Evolutionary conservation across 2,797 vertebrate species (phyloP).

Genomic region (Gymnopithys bicolor): DNA sequence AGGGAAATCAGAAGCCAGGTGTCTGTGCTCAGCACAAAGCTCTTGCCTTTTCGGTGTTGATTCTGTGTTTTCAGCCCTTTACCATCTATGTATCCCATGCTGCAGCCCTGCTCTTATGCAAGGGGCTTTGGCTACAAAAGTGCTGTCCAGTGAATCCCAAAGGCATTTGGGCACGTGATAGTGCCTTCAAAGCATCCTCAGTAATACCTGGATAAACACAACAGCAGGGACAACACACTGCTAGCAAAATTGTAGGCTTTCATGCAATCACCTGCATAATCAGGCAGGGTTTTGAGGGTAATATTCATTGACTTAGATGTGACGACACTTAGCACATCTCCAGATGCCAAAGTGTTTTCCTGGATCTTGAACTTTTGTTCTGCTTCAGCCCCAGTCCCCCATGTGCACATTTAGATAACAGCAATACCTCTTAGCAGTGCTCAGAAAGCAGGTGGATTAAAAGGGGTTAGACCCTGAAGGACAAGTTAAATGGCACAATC

Average conservation of each 20-base stretch:
- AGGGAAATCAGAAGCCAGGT: not conserved
- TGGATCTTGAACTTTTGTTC: not conserved
- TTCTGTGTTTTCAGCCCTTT: not conserved
- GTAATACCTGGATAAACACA: not conserved
- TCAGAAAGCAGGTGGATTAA: not conserved
- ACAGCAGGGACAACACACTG: not conserved
- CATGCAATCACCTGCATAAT: not conserved
- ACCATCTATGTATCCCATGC: not conserved
- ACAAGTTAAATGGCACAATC: not conserved
- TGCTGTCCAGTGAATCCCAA: not conserved
- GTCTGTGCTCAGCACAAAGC: rapidly evolving
- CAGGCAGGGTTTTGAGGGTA: not conserved
- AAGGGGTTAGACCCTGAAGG: not conserved
- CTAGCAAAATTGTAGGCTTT: not conserved
- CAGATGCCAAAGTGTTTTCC: not conserved
- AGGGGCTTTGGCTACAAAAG: not conserved
- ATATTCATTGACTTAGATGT: not conserved
- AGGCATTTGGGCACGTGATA: not conserved
- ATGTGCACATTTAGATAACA: not conserved
- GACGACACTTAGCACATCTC: rapidly evolving
- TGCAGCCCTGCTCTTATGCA: not conserved
- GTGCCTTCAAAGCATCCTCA: not conserved
- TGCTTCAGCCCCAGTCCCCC: not conserved
- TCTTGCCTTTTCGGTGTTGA: not conserved
- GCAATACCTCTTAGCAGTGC: not conserved